A percentile compares a stretch with the other conserved stretches of the same genome.
phyloP scores from a whole-genome alignment of 1,140 invertebrate species.

The Bicyclus anynana region DNA sequence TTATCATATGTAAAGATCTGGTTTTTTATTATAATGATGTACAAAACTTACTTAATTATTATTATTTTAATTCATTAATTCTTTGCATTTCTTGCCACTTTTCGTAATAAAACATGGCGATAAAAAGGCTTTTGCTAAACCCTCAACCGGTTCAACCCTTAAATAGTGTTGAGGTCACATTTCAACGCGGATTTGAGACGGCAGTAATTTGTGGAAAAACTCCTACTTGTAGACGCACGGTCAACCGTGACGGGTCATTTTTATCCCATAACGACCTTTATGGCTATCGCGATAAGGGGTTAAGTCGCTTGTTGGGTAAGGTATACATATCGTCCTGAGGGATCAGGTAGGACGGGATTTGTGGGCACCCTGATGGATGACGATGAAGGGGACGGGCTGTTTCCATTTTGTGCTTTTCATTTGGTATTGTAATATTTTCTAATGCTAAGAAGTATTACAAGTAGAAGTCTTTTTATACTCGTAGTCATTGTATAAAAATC shows the following conservation, averaged over 20 bases:
- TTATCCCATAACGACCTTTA: slow-evolving; percentile 10
- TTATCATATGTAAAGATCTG: no score
- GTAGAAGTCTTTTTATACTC: no score
- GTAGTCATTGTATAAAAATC: no score
- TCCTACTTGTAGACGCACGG: slow-evolving; percentile 13
- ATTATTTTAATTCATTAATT: no score
- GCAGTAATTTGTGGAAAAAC: slow-evolving; percentile 35
- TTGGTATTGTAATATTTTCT: not conserved
- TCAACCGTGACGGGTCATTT: slow-evolving; percentile 6
- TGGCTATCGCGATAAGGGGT: not conserved
- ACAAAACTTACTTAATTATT: no score
- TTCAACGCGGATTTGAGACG: slow-evolving; percentile 40
- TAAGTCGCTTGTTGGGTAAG: not conserved
- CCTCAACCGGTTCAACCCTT: slow-evolving; percentile 21
- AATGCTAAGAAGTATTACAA: not conserved
- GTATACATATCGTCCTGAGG: slow-evolving; percentile 21
- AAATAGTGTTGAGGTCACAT: slow-evolving; percentile 30
- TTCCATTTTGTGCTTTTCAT: slow-evolving; percentile 8
- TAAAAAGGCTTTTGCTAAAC: slow-evolving; percentile 4
- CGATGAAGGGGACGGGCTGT: slow-evolving; percentile 19
- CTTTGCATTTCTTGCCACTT: not conserved
- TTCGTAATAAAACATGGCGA: not conserved
- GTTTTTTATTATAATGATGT: no score
- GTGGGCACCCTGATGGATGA: slow-evolving; percentile 30
- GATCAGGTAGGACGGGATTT: slow-evolving; percentile 35